Evolutionary conservation across 2,113 vertebrate genomes (phyloP).

Genomic region (Calypte anna): DNA sequence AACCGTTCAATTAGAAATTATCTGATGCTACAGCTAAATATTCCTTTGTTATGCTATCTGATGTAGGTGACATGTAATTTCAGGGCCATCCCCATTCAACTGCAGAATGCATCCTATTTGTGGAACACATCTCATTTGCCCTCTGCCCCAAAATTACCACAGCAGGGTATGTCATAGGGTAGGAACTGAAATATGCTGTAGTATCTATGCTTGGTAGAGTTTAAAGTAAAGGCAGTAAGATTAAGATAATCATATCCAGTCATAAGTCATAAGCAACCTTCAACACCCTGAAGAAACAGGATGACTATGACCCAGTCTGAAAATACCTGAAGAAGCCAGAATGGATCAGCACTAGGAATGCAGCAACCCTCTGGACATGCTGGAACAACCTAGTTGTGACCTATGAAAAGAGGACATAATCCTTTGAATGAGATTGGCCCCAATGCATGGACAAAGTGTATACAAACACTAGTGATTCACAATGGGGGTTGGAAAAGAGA

Average conservation of each 20-base stretch:
- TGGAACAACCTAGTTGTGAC: not conserved
- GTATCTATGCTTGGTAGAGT: not conserved
- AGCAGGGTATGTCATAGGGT: not conserved
- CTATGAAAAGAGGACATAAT: rapidly evolving
- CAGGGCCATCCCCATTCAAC: not conserved
- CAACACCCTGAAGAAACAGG: not conserved
- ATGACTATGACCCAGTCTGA: not conserved
- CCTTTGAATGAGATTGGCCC: not conserved
- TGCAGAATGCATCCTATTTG: not conserved
- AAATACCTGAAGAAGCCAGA: not conserved
- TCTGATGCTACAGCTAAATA: not conserved
- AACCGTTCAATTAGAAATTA: constrained; percentile 1
- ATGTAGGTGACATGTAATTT: not conserved
- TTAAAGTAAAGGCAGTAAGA: not conserved
- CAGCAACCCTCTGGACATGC: not conserved
- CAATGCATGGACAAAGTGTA: rapidly evolving
- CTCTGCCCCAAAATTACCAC: constrained; percentile 29
- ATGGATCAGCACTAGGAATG: not conserved
- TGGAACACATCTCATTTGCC: not conserved
- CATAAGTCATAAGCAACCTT: not conserved
- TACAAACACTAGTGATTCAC: not conserved
- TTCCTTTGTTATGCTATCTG: constrained; percentile 13
- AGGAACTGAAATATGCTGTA: not conserved
- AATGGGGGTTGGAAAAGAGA: not conserved
- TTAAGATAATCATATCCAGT: not conserved